Conservation (phyloP, 2,888 invertebrate genomes). For the Dolichopus griseipennis region DNA sequence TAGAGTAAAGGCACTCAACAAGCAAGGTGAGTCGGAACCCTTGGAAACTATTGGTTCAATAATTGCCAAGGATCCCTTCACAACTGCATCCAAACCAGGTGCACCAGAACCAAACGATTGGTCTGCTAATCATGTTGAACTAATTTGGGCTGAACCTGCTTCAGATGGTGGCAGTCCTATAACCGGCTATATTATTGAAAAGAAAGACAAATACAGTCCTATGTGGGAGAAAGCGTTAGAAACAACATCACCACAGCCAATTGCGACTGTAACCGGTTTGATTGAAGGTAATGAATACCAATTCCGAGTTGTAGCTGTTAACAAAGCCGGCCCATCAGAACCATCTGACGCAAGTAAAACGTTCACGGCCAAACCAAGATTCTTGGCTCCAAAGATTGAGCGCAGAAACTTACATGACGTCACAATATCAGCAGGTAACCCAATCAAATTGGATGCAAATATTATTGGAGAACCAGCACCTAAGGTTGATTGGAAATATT, state of each 20-base stretch:
- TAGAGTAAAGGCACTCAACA: constrained; percentile 86
- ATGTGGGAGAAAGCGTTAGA: constrained; percentile 89
- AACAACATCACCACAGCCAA: constrained; percentile 62
- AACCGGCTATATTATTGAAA: constrained; percentile 85
- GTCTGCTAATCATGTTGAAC: constrained; percentile 85
- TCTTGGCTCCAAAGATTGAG: constrained; percentile 92
- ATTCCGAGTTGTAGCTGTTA: constrained; percentile 90
- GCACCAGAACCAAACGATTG: constrained; percentile 87
- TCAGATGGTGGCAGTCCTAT: constrained; percentile 93
- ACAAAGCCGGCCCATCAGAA: constrained; percentile 89
- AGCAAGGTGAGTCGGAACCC: constrained; percentile 95
- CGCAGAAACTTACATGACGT: constrained; percentile 83
- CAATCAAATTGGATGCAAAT: constrained; percentile 86
- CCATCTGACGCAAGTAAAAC: constrained; percentile 81
- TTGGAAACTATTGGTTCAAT: constrained; percentile 85
- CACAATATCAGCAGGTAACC: constrained; percentile 82
- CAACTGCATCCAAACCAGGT: constrained; percentile 77
- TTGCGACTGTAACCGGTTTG: constrained; percentile 77
- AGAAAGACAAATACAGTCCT: constrained; percentile 84
- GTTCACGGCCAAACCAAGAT: constrained; percentile 78
- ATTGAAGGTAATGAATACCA: constrained; percentile 95
- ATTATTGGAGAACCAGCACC: constrained; percentile 95
- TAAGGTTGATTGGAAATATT: constrained; percentile 83
- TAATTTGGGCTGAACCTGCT: constrained; percentile 82
- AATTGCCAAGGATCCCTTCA: constrained; percentile 90